Evolutionary conservation across 1,140 invertebrate species (phyloP).

Genomic region (Solenopsis invicta): DNA sequence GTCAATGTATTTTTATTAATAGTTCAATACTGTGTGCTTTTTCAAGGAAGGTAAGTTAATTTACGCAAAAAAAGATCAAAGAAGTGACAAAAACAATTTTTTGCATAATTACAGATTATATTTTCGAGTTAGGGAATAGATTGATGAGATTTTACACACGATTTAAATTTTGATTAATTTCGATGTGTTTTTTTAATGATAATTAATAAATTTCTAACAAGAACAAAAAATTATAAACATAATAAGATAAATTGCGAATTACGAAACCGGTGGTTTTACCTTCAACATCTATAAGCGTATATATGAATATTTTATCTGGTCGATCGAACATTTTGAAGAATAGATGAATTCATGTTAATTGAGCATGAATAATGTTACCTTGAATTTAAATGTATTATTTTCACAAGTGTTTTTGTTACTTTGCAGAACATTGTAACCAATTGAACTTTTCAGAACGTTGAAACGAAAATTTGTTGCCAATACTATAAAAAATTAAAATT

Average conservation of each 20-base stretch:
- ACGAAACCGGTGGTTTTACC: no score
- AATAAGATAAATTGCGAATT: neutral
- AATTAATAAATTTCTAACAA: neutral
- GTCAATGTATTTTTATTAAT: neutral
- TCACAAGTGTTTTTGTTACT: neutral
- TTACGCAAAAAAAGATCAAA: neutral
- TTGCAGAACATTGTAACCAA: neutral
- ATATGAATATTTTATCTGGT: neutral
- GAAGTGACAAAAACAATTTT: neutral
- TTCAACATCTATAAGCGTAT: neutral
- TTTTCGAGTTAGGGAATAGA: neutral
- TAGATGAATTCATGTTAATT: neutral
- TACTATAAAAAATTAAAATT: neutral
- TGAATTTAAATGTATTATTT: neutral
- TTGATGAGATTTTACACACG: neutral
- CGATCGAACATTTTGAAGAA: neutral
- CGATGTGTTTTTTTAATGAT: neutral
- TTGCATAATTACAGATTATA: neutral
- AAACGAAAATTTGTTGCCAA: neutral
- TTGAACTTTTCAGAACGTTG: no score
- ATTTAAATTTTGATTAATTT: neutral
- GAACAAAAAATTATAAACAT: neutral
- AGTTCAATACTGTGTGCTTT: neutral
- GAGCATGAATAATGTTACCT: neutral
- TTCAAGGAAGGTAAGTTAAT: neutral